A percentile compares a stretch with the other conserved stretches of the same genome.
phyloP scores from a whole-genome alignment of 1,140 invertebrate genomes.

The Drosophila lacertosa region DNA sequence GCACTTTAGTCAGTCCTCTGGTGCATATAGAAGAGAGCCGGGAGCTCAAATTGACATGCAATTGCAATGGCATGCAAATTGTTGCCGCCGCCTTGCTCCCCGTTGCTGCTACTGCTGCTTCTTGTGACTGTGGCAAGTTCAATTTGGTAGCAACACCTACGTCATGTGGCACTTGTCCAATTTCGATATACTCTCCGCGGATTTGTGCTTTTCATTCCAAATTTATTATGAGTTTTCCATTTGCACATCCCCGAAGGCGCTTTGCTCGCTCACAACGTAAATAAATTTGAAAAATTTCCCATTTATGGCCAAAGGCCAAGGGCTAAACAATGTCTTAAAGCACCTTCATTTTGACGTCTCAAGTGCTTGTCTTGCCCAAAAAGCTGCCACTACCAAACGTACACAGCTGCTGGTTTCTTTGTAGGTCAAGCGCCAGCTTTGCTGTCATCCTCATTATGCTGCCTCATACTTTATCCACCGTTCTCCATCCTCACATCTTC shows the following conservation, averaged over 20 bases:
- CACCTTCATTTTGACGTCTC: slow-evolving; percentile 58
- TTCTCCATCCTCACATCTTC: slow-evolving; percentile 31
- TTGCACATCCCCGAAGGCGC: not conserved
- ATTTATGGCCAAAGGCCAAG: slow-evolving; percentile 15
- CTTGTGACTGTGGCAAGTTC: slow-evolving; percentile 57
- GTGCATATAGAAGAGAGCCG: slow-evolving; percentile 9
- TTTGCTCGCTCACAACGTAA: slow-evolving; percentile 41
- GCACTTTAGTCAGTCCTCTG: slow-evolving; percentile 51
- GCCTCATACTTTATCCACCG: not conserved
- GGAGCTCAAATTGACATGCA: slow-evolving; percentile 63
- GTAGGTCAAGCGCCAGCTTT: slow-evolving; percentile 64
- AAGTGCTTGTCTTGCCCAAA: slow-evolving; percentile 45
- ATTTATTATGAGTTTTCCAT: slow-evolving; percentile 13
- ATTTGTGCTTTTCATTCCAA: slow-evolving; percentile 36
- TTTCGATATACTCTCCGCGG: slow-evolving; percentile 45
- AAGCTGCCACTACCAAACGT: slow-evolving; percentile 39
- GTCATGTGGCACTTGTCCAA: slow-evolving; percentile 52
- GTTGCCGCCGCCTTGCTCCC: slow-evolving; percentile 21
- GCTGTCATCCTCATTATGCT: slow-evolving; percentile 21
- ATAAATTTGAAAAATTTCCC: slow-evolving; percentile 54
- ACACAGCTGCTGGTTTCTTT: slow-evolving; percentile 37
- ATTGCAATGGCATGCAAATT: slow-evolving; percentile 73
- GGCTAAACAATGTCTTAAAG: slow-evolving; percentile 41
- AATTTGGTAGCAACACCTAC: slow-evolving; percentile 68
- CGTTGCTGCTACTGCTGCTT: not conserved